These are phyloP conservation scores for Osmerus eperlanus DNA, from an alignment of 2,113 vertebrate species.

Conservation along the genomic window DNA sequence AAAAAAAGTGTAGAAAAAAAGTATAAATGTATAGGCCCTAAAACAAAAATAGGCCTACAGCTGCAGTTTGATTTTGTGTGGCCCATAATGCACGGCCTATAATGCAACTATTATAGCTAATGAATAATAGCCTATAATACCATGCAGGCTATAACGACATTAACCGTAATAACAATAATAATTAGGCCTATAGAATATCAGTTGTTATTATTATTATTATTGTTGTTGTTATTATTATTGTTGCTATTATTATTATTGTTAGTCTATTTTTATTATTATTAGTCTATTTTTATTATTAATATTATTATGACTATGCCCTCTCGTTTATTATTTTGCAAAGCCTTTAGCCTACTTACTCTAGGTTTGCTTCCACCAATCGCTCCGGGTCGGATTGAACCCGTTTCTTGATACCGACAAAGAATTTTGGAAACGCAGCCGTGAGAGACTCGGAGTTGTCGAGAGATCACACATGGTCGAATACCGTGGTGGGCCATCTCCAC, in stretches of 20 bases:
- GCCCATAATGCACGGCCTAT: too few species aligned
- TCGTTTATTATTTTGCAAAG: conserved; percentile 1
- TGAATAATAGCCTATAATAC: not conserved
- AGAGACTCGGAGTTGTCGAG: conserved; percentile 90
- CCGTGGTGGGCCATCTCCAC: conserved; percentile 99
- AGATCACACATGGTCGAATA: conserved; percentile 96
- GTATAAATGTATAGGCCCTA: not conserved
- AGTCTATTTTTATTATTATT: not conserved
- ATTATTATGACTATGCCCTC: not conserved
- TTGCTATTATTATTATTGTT: conserved; percentile 1
- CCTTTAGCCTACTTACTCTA: conserved; percentile 81
- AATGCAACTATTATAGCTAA: too few species aligned
- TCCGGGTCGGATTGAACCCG: conserved; percentile 93
- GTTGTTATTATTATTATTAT: not conserved
- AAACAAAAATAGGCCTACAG: not conserved
- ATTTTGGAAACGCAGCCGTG: conserved; percentile 98
- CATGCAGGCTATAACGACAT: not conserved
- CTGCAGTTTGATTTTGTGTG: not conserved
- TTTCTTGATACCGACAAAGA: conserved; percentile 96
- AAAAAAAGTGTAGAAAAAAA: conserved; percentile 1
- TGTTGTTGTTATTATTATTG: conserved; percentile 1
- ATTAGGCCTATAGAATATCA: not conserved
- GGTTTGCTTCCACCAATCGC: conserved; percentile 97
- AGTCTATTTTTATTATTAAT: not conserved
- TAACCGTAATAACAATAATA: conserved; percentile 6